A percentile compares a stretch with the other conserved stretches of the same genome.
Evolutionary conservation across 2,113 vertebrate species (phyloP).

Genomic region (Podarcis cretensis): DNA sequence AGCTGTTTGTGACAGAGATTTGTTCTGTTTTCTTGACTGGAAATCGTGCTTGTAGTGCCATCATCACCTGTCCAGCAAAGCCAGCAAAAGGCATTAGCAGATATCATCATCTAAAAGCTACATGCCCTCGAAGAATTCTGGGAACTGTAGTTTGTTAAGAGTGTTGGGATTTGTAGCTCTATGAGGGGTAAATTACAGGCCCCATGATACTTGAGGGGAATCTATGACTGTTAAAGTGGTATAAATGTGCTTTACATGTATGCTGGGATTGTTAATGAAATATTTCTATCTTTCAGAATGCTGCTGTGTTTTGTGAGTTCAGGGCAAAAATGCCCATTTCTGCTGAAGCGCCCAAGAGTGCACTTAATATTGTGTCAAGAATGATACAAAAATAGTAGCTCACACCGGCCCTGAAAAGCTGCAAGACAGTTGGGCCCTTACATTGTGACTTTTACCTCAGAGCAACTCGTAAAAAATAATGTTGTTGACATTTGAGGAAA

Average conservation of each 20-base stretch:
- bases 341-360: constrained; percentile 67
- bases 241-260: no score
- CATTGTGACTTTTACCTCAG: constrained; percentile 27
- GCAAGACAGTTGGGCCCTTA: constrained; percentile 57
- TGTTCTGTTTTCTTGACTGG: neutral
- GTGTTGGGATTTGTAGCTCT: no score
- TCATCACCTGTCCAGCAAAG: neutral
- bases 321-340: constrained; percentile 51
- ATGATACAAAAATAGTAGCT: constrained; percentile 63
- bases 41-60: neutral
- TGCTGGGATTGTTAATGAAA: neutral
- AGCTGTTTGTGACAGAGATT: neutral
- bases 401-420: constrained; percentile 65
- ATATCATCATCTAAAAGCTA: neutral
- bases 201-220: neutral
- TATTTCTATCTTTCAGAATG: neutral
- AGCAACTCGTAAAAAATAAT: constrained; percentile 59
- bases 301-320: constrained; percentile 38
- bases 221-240: no score
- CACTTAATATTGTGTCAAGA: constrained; percentile 62
- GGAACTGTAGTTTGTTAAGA: no score
- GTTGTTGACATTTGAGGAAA: constrained; percentile 86
- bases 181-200: neutral
- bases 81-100: neutral
- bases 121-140: neutral